Conservation (phyloP, 2,797 vertebrate genomes). For the Neoniphon sammara region DNA sequence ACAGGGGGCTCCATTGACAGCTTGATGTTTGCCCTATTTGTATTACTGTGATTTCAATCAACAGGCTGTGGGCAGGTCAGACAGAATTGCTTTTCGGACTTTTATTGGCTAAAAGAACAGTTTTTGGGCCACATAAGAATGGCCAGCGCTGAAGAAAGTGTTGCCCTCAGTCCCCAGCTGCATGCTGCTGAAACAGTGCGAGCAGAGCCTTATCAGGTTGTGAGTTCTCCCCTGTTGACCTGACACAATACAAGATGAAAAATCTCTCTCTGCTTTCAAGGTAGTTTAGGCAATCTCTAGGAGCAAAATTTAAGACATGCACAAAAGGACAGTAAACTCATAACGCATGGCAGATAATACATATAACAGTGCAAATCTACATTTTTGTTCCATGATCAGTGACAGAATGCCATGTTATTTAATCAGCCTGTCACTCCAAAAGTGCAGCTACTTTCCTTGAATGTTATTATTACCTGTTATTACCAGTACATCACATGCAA, state of each 20-base stretch:
- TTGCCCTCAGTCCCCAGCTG: conserved; percentile 2
- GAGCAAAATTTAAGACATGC: no score
- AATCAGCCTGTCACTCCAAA: no score
- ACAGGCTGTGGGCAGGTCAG: conserved; percentile 42
- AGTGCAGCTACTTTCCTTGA: background rate
- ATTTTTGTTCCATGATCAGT: background rate
- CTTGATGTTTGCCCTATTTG: conserved; percentile 52
- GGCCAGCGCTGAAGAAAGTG: conserved; percentile 1
- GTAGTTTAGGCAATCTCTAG: background rate
- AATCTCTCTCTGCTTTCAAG: background rate
- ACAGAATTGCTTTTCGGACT: conserved; percentile 39
- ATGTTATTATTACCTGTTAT: background rate
- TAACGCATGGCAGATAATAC: background rate
- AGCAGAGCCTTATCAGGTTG: conserved; percentile 23
- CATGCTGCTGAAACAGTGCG: background rate
- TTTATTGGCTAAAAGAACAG: conserved; percentile 10
- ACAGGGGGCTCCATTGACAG: conserved; percentile 45
- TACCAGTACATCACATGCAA: no score
- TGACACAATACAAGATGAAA: conserved; percentile 12
- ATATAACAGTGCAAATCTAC: background rate
- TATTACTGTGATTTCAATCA: conserved; percentile 60
- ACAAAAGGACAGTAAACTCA: background rate
- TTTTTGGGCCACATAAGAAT: conserved; percentile 26
- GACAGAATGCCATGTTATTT: background rate
- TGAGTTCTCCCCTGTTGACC: conserved; percentile 38